Evolutionary conservation across 2,113 vertebrate species (phyloP).

Genomic region (Nothocercus julius): DNA sequence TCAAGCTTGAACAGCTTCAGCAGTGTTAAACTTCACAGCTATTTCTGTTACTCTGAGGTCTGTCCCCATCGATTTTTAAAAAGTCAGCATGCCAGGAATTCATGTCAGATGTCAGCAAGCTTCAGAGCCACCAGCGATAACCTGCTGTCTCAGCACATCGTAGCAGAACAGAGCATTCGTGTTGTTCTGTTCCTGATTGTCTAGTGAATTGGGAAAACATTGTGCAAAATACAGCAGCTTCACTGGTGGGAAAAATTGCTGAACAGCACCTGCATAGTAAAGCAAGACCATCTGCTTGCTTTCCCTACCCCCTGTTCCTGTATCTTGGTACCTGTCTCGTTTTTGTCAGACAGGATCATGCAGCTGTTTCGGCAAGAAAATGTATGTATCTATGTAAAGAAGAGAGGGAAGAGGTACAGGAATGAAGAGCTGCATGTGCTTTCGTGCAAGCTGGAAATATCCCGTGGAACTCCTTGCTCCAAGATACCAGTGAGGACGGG

Average conservation of each 20-base stretch:
- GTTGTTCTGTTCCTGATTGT: slow-evolving; percentile 72
- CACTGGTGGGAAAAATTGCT: slow-evolving; percentile 69
- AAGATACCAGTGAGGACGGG: not conserved
- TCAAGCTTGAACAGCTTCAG: slow-evolving; percentile 64
- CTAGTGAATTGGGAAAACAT: slow-evolving; percentile 77
- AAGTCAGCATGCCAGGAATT: slow-evolving; percentile 75
- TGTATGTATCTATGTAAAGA: not conserved
- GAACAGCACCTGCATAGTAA: slow-evolving; percentile 71
- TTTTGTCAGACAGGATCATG: not conserved
- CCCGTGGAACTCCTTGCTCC: not conserved
- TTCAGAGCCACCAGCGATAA: slow-evolving; percentile 69
- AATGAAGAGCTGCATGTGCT: not conserved
- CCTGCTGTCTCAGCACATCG: slow-evolving; percentile 77
- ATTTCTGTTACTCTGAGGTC: slow-evolving; percentile 74
- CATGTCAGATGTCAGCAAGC: slow-evolving; percentile 78
- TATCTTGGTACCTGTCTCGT: not conserved
- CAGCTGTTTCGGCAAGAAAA: not conserved
- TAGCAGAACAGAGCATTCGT: slow-evolving; percentile 43
- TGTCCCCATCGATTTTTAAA: slow-evolving; percentile 74
- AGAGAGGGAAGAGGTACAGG: not conserved
- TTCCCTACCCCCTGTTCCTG: not conserved
- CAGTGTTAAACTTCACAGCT: slow-evolving; percentile 74
- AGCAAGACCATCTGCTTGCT: slow-evolving; percentile 72
- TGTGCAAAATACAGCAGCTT: slow-evolving; percentile 70
- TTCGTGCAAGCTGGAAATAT: not conserved